These are phyloP conservation scores for Camelus bactrianus DNA, from an alignment of 2,113 vertebrate species.

Conservation along the genomic window DNA sequence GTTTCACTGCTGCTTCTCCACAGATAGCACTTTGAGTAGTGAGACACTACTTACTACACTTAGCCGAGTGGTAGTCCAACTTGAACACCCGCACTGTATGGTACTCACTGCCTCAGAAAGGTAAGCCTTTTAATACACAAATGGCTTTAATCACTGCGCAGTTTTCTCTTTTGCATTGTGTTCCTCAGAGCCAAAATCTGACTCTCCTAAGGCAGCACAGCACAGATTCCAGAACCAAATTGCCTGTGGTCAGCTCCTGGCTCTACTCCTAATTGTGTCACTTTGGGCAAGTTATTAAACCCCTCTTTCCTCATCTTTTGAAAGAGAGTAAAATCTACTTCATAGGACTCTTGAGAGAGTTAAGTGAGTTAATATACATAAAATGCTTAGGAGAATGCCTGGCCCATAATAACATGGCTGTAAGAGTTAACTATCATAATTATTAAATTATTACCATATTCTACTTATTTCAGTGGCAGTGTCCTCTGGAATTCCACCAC, in stretches of 20 bases:
- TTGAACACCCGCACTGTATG: background rate
- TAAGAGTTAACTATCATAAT: background rate
- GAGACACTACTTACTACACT: background rate
- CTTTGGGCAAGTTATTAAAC: constrained; percentile 8
- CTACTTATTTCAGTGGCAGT: background rate
- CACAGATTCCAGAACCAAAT: background rate
- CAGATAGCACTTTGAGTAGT: background rate
- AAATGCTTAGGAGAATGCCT: background rate
- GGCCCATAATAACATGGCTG: background rate
- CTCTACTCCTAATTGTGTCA: background rate
- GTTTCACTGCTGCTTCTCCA: background rate
- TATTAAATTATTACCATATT: background rate
- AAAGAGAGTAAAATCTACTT: background rate
- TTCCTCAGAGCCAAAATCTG: background rate
- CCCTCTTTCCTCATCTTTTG: constrained; percentile 40
- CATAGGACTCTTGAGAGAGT: background rate
- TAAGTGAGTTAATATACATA: background rate
- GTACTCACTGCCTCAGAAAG: background rate
- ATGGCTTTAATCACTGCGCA: background rate
- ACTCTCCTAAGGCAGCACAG: background rate
- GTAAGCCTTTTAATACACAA: background rate
- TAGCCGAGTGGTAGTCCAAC: constrained; percentile 19
- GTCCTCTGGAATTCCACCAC: background rate
- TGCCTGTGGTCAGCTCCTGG: background rate
- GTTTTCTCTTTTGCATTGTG: background rate